phyloP scores from a whole-genome alignment of 2,888 invertebrate species.

The Pammene aurita region DNA sequence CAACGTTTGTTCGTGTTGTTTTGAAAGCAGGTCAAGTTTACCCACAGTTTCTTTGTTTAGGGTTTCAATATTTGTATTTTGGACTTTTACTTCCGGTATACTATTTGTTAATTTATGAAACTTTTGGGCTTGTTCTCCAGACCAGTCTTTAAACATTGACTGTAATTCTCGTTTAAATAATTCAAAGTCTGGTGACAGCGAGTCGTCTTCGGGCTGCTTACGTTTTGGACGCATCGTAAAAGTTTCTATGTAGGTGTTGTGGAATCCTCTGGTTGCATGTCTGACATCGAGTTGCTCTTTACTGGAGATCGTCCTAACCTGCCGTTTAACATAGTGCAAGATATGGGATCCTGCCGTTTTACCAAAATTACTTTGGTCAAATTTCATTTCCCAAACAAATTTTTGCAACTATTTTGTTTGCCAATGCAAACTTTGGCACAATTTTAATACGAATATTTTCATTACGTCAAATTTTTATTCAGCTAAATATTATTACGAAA shows the following conservation, averaged over 20 bases:
- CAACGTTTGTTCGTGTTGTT: not conserved
- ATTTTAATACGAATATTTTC: too few relatives aligned
- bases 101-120: not conserved
- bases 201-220: conserved; percentile 1
- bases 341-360: too few relatives aligned
- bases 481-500: too few relatives aligned
- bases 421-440: too few relatives aligned
- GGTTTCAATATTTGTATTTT: not conserved
- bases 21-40: not conserved
- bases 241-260: not conserved
- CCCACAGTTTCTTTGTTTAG: not conserved
- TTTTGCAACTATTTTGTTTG: too few relatives aligned
- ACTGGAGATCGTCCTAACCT: not conserved
- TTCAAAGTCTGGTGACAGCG: not conserved
- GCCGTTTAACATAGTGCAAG: not conserved
- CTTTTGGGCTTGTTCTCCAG: not conserved
- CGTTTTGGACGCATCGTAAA: not conserved
- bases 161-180: not conserved
- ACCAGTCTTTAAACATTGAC: not conserved
- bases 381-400: too few relatives aligned
- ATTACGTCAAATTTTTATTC: too few relatives aligned
- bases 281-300: not conserved
- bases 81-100: not conserved
- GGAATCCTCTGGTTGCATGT: not conserved
- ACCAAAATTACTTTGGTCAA: too few relatives aligned